Base-by-base conservation (phyloP, 2,888 invertebrate species). In the Seladonia tumulorum region DNA sequence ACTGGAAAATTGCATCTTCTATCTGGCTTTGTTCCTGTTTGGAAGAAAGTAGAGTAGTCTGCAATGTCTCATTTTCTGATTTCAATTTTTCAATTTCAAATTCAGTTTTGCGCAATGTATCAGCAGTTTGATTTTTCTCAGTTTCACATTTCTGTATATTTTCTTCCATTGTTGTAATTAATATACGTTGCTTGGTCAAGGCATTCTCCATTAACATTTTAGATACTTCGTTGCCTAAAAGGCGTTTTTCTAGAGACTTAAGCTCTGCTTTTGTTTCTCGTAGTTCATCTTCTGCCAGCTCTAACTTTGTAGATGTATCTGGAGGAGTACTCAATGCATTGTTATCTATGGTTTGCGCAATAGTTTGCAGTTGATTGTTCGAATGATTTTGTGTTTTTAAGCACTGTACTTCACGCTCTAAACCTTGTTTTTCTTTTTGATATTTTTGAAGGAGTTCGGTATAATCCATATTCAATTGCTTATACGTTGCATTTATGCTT, bases 11-110 rank as follows among this genome's bases (percentile, higher is more conserved):
- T 7, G 92, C 94, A 76, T 90, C 90, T 83, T 94, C 93, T 22
- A 94, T 93, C 83, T 94, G 93, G 22, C 88, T 89, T 39, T 91
- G 92, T 49, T 94, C 93, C 57, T 88, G 91, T 72, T 89, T 91
- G 4, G 92, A 90, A 25, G 86, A 85, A 12, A 93, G 78, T 18
- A 93, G 79, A 35, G 89, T 82, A 10, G 88, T 76, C 66, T 93
- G 91, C 76, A 93, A 70, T 18, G 73, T 75, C 71, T 93, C 91
- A 12, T 92, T 93, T 22, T 94, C 92, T 1, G 89, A 84, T 16
- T 88, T 90, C 8, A 92, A 47, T 42, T 90, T 92, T 12, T 91
- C 79, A n/a, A 92, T 70, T 60, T 93, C 91, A 3, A 87, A 53
- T 5, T 88, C 85, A 4, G 87, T 81, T 16, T 86, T 88, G 4